Conservation (phyloP, 2,888 invertebrate genomes). For the Caenorhabditis sp. region DNA sequence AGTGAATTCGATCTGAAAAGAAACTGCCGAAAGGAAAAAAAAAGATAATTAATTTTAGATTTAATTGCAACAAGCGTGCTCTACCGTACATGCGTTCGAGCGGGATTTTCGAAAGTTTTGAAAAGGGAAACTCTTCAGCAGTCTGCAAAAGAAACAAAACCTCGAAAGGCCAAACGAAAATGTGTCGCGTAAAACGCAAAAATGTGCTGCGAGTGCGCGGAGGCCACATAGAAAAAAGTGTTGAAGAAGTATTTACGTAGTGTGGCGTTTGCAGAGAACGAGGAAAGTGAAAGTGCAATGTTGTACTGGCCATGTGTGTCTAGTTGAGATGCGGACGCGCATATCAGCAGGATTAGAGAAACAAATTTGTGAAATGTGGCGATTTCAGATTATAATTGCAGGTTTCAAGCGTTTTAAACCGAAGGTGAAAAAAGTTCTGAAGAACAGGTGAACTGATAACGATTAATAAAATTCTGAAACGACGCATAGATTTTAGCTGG, state of each 20-base stretch:
- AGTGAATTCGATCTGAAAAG: no score
- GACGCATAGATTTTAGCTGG: neutral
- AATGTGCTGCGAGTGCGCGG: neutral
- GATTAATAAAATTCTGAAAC: neutral
- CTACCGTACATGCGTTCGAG: neutral
- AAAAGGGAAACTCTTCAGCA: neutral
- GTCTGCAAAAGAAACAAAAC: neutral
- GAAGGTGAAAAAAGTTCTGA: neutral
- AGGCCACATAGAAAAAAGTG: conserved; percentile 11
- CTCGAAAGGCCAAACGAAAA: neutral
- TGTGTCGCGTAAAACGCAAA: neutral
- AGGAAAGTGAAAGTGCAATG: no score
- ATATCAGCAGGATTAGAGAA: no score
- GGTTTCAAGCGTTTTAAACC: no score
- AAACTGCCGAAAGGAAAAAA: no score
- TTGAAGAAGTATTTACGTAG: conserved; percentile 8
- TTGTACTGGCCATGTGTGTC: no score
- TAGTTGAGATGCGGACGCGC: no score
- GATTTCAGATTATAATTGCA: no score
- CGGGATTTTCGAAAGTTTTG: neutral
- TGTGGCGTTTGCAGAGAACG: neutral
- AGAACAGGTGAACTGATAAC: no score
- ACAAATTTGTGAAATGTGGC: no score
- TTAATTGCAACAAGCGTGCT: no score
- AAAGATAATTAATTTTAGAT: no score